Base-by-base conservation (phyloP, 2,888 invertebrate genomes). In the Epinotia brunnichana region DNA sequence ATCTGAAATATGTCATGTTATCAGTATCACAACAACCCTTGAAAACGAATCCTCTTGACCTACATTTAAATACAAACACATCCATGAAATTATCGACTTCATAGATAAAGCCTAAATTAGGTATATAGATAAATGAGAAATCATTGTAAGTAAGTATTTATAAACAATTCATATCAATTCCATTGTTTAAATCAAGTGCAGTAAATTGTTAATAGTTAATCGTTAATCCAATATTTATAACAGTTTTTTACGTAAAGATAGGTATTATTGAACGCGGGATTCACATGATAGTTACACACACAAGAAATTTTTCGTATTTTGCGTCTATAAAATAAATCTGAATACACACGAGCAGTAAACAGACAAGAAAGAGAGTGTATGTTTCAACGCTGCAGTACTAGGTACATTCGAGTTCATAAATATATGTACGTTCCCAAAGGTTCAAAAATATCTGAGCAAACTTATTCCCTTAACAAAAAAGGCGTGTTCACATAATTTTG, bases 51-150 rank as follows among this genome's bases (percentile, higher is more conserved):
- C 90, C 85, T 83, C 81, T 79, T 90, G 91, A 91, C 92, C 91
- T 84, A 90, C 61, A 88, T 87, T 90, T 78, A 73, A 82, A 82
- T 78, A 81, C 79, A 82, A 84, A 83, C 80, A 81, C 82, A 91
- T 87, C 92, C 91, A 92, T 91, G 91, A 86, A 80, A 83, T 88
- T 87, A 91, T 91, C 89, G 84, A 86, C 77, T 24, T 44, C 57
- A 74, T 75, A 83, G 83, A 84, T 81, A 78, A 76, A 77, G 75
- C 76, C 67, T 79, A 63, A 62, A 29, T 62, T 21, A n/a, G n/a
- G n/a, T n/a, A 21, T 41, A 68, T 57, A 51, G 62, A 68, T 72
- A 57, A 48, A n/a, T 48, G 13, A 15, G n/a, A 48, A n/a, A 48
- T n/a, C 15, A 48, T 48, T 48, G 4, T n/a, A 7, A 0, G 48